phyloP scores from a whole-genome alignment of 1,140 invertebrate genomes.

The Drosophila suzukii region DNA sequence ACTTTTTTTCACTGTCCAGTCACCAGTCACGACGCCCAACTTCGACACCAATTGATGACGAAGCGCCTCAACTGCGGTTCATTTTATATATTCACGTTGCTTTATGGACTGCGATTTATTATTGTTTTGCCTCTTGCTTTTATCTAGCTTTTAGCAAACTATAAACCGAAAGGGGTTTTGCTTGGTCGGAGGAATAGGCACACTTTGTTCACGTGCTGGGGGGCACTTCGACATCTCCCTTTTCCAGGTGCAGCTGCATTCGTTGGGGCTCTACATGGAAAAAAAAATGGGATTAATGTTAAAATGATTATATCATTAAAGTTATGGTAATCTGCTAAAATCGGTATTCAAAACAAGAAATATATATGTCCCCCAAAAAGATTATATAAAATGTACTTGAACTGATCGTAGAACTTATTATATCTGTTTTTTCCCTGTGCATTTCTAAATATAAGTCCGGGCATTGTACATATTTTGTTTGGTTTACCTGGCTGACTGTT shows the following conservation, averaged over 20 bases:
- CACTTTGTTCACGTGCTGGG: constrained; percentile 59
- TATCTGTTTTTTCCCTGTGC: constrained; percentile 6
- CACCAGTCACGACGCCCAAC: constrained; percentile 46
- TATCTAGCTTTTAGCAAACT: constrained; percentile 37
- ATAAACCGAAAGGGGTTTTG: constrained; percentile 4
- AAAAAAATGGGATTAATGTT: background rate
- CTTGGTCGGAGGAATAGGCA: constrained; percentile 15
- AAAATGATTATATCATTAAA: background rate
- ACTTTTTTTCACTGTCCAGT: constrained; percentile 39
- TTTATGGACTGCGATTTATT: constrained; percentile 54
- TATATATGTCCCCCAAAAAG: too few relatives aligned
- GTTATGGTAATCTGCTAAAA: too few relatives aligned
- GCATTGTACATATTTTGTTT: constrained; percentile 5
- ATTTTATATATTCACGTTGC: constrained; percentile 33
- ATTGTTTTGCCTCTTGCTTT: constrained; percentile 54
- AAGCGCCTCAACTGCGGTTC: constrained; percentile 32
- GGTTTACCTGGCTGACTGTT: constrained; percentile 51
- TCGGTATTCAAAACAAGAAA: too few relatives aligned
- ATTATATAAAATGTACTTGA: too few relatives aligned
- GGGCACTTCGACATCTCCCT: background rate
- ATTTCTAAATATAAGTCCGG: background rate
- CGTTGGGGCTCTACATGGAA: constrained; percentile 17
- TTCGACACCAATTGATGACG: constrained; percentile 60
- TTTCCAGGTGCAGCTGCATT: constrained; percentile 43
- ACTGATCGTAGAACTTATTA: background rate